These are phyloP conservation scores for Meganola albula DNA, from an alignment of 2,888 invertebrate genomes.

Conservation along the genomic window DNA sequence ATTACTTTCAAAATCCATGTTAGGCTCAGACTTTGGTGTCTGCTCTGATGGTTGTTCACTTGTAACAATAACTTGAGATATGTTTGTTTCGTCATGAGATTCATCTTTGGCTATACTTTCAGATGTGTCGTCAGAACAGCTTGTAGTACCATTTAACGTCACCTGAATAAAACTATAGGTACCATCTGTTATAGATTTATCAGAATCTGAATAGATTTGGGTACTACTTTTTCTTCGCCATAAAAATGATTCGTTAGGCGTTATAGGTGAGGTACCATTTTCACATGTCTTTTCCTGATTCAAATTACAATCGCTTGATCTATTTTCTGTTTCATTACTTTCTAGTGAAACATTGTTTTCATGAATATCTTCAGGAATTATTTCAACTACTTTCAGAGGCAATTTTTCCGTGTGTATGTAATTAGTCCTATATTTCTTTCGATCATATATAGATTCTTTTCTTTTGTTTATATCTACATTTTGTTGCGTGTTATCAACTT, in stretches of 20 bases:
- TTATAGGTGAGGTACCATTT: conserved; percentile 56
- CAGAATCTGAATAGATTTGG: conserved; percentile 60
- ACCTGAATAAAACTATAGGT: conserved; percentile 54
- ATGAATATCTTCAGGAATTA: conserved; percentile 63
- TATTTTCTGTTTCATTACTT: conserved; percentile 14
- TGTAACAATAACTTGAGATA: conserved; percentile 43
- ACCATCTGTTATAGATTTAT: conserved; percentile 51
- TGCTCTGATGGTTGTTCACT: conserved; percentile 37
- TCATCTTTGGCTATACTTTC: conserved; percentile 37
- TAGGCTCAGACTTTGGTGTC: conserved; percentile 28
- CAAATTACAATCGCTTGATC: no score
- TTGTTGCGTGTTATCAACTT: conserved; percentile 31
- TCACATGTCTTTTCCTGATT: conserved; percentile 36
- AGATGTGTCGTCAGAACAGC: conserved; percentile 33
- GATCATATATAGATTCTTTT: conserved; percentile 62
- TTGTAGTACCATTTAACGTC: conserved; percentile 41
- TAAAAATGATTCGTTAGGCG: conserved; percentile 82
- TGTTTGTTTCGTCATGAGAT: conserved; percentile 37
- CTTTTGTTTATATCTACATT: conserved; percentile 36
- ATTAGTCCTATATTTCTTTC: conserved; percentile 66
- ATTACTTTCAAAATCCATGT: conserved; percentile 65
- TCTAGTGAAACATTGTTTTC: conserved; percentile 34
- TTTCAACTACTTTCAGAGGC: conserved; percentile 63
- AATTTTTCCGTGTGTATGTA: conserved; percentile 68
- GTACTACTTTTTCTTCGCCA: conserved; percentile 75